Conservation (phyloP, 2,113 vertebrate species). For the Bubo blakistoni region DNA sequence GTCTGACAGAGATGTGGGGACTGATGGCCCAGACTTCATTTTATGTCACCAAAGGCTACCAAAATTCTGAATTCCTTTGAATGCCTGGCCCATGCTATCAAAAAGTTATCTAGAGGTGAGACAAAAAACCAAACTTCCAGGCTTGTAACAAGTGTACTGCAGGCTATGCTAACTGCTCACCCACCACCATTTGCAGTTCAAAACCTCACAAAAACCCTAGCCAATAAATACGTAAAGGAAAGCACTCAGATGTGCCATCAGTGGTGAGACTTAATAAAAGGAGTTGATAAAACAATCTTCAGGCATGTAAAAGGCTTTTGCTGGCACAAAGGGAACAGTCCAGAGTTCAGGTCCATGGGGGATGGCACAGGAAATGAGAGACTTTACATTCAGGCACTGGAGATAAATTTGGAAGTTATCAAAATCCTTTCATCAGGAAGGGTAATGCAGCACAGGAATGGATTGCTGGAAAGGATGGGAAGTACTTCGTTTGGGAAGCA, state of each 20-base stretch:
- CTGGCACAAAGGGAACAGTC: neutral
- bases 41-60: neutral
- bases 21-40: neutral
- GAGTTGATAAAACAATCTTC: neutral
- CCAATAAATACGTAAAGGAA: neutral
- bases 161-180: neutral
- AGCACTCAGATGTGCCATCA: neutral
- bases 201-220: neutral
- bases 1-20: neutral
- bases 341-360: neutral
- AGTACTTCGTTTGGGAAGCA: neutral
- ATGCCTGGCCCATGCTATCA: accelerated
- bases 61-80: neutral
- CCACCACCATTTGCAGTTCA: neutral
- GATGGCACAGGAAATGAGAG: neutral
- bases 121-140: neutral
- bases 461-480: neutral
- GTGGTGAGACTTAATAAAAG: neutral
- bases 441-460: neutral
- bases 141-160: neutral
- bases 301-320: neutral
- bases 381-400: neutral
- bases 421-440: neutral
- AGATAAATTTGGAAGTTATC: neutral
- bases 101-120: neutral